Percentiles rank a stretch among this genome's conserved stretches.
These are phyloP conservation scores for Chionoecetes opilio DNA, from an alignment of 1,140 invertebrate genomes.

Conservation along the genomic window DNA sequence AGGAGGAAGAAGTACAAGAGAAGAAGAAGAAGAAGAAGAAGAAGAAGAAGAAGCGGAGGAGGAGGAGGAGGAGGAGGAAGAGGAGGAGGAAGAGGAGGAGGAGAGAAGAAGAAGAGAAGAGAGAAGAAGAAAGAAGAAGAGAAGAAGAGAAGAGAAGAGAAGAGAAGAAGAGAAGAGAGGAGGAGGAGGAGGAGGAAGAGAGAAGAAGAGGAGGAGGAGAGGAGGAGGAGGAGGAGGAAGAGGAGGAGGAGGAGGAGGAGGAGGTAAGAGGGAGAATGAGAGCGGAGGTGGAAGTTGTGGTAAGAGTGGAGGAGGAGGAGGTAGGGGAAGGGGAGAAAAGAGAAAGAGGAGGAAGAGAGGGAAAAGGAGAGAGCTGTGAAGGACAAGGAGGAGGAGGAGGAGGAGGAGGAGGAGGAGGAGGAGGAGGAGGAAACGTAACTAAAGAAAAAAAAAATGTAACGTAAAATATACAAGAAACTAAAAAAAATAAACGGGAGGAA, in stretches of 20 bases:
- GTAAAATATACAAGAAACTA: no score
- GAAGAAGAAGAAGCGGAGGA: neutral
- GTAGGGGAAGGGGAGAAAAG: neutral
- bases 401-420: no score
- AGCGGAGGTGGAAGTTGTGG: neutral
- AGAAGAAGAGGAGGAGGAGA: neutral
- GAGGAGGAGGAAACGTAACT: no score
- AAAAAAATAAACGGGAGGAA: no score
- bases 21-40: neutral
- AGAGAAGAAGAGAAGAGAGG: neutral
- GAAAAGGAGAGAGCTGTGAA: neutral
- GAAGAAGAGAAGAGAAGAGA: neutral
- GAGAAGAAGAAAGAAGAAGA: neutral
- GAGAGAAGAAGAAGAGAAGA: neutral
- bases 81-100: neutral
- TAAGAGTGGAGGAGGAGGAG: neutral
- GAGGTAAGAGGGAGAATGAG: neutral
- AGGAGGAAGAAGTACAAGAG: neutral
- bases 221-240: neutral
- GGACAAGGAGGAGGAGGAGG: neutral
- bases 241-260: neutral
- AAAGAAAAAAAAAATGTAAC: no score
- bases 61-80: neutral
- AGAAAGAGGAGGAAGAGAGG: neutral
- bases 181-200: neutral